Evolutionary conservation across 2,888 invertebrate species (phyloP), one percentile per base, ranked within the genome.

Genomic region (Zelleria hepariella): DNA sequence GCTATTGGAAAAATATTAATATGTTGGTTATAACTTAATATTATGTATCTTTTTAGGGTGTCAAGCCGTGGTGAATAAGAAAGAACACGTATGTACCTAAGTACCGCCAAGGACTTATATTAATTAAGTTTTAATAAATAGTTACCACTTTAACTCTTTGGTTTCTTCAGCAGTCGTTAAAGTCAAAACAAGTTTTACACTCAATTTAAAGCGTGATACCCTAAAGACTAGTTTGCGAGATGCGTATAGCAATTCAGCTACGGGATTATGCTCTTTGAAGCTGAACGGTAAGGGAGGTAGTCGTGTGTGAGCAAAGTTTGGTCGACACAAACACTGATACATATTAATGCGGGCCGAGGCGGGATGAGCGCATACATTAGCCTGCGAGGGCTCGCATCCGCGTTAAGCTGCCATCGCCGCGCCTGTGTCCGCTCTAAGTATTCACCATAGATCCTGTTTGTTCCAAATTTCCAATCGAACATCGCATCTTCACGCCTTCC

Each of bases 241-340:
- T 42, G 32, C 32, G 32, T 42, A 42, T 10, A 10, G 0, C 15
- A 15, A 4, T 2, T 8, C 3, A 15, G 32, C 32, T 42, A 15
- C 32, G 32, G 10, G 32, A 42, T 42, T 42, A 15, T 42, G 32
- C 15, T 42, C 15, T 15, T 42, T 42, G 15, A 4, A 15, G 32
- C 32, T 15, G 6, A 2, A 15, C 32, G 10, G 10, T 42, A 42
- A 42, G 15, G 32, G 10, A 2, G 15, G 32, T 42, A 42, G 32
- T 42, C 32, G 15, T 15, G 15, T 42, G 32, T 2, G 15, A 21
- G 32, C 32, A 55, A 27, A 2, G 26, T 27, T 55, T 32, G 55
- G 55, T 32, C 53, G 25, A 21, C 53, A 53, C 5, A 55, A 55
- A 55, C 55, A 55, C 55, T 55, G 27, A 55, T 55, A 55, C 55